phyloP scores from a whole-genome alignment of 2,113 vertebrate species.

The Sterna hirundo region DNA sequence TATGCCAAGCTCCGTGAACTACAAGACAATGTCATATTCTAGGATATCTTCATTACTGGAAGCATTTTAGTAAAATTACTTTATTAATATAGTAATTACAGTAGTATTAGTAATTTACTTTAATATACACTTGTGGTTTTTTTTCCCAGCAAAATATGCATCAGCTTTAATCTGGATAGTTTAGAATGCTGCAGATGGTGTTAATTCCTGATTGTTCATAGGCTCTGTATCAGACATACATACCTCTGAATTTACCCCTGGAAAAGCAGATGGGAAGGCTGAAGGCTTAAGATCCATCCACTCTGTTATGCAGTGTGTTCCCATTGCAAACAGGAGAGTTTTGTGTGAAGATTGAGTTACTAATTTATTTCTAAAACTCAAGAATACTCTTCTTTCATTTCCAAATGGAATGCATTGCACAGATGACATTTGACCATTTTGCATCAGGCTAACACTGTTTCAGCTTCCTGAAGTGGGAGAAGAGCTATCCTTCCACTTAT shows the following conservation, averaged over 20 bases:
- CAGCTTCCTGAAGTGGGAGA: background rate
- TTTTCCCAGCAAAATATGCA: background rate
- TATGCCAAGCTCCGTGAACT: background rate
- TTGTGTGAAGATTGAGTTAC: background rate
- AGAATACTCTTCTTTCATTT: background rate
- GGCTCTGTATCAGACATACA: background rate
- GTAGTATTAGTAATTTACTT: background rate
- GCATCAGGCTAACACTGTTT: background rate
- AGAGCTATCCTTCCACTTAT: background rate
- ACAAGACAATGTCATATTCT: background rate
- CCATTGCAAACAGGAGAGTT: background rate
- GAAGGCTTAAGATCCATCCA: background rate
- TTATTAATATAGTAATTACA: background rate
- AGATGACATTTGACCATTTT: background rate
- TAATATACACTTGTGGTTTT: background rate
- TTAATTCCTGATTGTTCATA: background rate
- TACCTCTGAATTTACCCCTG: background rate
- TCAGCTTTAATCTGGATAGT: background rate
- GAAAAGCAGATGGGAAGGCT: background rate
- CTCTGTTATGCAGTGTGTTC: background rate
- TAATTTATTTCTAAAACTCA: background rate
- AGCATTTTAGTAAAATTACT: background rate
- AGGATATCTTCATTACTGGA: background rate
- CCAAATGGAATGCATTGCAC: background rate
- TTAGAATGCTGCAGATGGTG: background rate